Evolutionary conservation across 2,888 invertebrate genomes (phyloP).

Genomic region (Phytoseiulus persimilis): DNA sequence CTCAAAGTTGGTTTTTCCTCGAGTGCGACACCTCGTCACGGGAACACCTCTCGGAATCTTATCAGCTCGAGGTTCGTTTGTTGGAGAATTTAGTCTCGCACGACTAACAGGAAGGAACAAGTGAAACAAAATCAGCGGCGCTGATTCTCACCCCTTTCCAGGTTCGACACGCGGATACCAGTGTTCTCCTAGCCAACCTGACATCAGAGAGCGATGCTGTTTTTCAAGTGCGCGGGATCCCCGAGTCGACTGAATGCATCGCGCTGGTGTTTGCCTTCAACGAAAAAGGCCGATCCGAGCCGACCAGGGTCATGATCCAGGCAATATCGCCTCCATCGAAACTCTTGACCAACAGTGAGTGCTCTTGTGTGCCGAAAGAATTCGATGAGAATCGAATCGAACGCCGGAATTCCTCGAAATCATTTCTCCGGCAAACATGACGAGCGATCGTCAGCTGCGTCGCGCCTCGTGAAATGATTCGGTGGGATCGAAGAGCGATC

Average conservation of each 20-base stretch:
- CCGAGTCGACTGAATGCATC: constrained; percentile 26
- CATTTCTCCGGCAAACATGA: not conserved
- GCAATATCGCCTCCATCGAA: constrained; percentile 32
- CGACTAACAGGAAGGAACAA: not conserved
- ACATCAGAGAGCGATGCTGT: constrained; percentile 24
- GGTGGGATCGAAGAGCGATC: not conserved
- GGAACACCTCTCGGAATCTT: constrained; percentile 27
- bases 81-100: not conserved
- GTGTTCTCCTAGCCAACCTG: constrained; percentile 13
- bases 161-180: constrained; percentile 29
- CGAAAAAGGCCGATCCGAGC: constrained; percentile 28
- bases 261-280: constrained; percentile 23
- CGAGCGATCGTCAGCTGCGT: not conserved
- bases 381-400: not conserved
- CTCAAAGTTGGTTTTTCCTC: constrained; percentile 35
- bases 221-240: constrained; percentile 21
- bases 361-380: not conserved
- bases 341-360: constrained; percentile 33
- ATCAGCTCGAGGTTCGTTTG: constrained; percentile 21
- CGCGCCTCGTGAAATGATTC: not conserved
- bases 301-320: constrained; percentile 25
- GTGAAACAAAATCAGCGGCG: not conserved
- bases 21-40: constrained; percentile 33
- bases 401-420: not conserved
- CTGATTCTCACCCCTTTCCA: not conserved